phyloP scores from a whole-genome alignment of 2,888 invertebrate genomes.

The Tryphoninae sp. region DNA sequence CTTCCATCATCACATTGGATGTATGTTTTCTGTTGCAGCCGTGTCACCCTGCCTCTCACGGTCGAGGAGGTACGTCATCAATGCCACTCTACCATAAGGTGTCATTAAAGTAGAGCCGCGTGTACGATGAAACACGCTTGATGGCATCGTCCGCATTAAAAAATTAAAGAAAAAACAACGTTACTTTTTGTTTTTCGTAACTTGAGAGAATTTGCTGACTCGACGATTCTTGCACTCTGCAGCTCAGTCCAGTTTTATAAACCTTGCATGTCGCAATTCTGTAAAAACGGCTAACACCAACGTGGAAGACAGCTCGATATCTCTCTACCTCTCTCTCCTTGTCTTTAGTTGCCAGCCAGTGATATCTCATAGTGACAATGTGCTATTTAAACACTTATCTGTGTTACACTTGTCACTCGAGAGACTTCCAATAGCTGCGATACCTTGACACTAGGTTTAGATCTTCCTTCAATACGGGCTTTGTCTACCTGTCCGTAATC shows the following conservation, averaged over 20 bases:
- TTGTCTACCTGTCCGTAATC: conserved; percentile 5
- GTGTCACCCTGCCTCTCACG: conserved; percentile 96
- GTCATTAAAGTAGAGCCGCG: conserved; percentile 55
- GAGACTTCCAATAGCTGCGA: neutral
- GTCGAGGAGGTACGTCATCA: conserved; percentile 94
- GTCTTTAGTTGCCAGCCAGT: neutral
- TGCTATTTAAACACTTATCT: conserved; percentile 19
- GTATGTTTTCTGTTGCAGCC: conserved; percentile 85
- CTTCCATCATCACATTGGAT: conserved; percentile 39
- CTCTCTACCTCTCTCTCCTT: neutral
- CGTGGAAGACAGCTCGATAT: conserved; percentile 11
- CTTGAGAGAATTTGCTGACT: conserved; percentile 27
- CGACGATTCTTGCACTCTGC: conserved; percentile 22
- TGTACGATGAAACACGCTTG: conserved; percentile 5
- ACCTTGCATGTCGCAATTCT: conserved; percentile 7
- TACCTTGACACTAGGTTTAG: neutral
- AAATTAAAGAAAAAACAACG: conserved; percentile 1
- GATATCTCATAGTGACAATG: conserved; percentile 14
- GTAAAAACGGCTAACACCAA: neutral
- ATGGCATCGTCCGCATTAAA: conserved; percentile 11
- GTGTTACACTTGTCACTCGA: conserved; percentile 16
- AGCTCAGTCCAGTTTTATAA: conserved; percentile 4
- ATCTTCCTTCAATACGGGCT: neutral
- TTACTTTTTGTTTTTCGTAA: conserved; percentile 16
- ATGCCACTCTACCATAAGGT: conserved; percentile 57